phyloP scores from a whole-genome alignment of 2,888 invertebrate species.

The Phyllotreta cruciferae region DNA sequence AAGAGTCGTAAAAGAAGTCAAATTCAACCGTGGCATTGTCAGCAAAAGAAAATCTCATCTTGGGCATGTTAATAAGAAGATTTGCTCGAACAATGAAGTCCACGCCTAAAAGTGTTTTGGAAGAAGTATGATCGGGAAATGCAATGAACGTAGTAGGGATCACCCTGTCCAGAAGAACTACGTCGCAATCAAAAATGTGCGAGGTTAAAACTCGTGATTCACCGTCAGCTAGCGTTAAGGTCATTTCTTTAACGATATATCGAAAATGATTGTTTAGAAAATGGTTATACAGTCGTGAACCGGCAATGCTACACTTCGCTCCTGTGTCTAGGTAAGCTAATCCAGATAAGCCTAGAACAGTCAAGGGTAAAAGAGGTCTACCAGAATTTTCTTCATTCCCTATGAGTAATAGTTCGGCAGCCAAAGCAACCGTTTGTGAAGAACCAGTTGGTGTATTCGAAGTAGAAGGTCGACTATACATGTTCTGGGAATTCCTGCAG shows the following conservation, averaged over 20 bases:
- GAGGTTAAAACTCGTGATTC: constrained; percentile 11
- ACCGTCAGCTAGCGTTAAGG: constrained; percentile 35
- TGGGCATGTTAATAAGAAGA: constrained; percentile 28
- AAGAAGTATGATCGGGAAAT: constrained; percentile 21
- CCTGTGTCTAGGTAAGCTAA: constrained; percentile 37
- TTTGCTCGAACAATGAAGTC: constrained; percentile 35
- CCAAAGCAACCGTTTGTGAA: background rate
- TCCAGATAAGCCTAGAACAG: constrained; percentile 18
- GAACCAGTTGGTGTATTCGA: background rate
- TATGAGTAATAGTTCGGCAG: constrained; percentile 17
- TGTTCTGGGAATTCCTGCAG: background rate
- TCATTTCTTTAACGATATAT: constrained; percentile 14
- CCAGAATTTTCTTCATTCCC: constrained; percentile 5
- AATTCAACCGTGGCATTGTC: constrained; percentile 8
- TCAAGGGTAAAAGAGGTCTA: constrained; percentile 12
- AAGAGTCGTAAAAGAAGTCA: constrained; percentile 6
- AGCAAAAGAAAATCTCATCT: constrained; percentile 15
- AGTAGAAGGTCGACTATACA: too few species aligned
- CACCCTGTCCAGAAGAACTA: constrained; percentile 19
- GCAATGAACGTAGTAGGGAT: constrained; percentile 35
- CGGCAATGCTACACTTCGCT: constrained; percentile 31
- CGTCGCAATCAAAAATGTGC: constrained; percentile 23
- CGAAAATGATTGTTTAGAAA: constrained; percentile 15
- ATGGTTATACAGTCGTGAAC: constrained; percentile 22
- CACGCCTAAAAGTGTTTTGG: constrained; percentile 32